Base-by-base conservation (phyloP, 1,140 invertebrate species). In the Drosophila asahinai region DNA sequence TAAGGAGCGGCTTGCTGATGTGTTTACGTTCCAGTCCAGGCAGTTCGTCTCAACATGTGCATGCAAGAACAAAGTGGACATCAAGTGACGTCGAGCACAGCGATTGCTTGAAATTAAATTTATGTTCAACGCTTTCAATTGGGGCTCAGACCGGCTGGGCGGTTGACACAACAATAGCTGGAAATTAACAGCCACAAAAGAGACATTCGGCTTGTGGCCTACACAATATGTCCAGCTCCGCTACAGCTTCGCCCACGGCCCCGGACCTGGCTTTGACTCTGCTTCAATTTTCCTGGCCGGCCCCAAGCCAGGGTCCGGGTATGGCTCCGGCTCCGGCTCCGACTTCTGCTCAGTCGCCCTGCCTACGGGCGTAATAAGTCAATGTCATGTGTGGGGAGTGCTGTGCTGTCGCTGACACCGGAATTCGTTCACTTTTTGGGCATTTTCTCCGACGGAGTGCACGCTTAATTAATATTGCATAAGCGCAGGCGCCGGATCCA, bases 401-500 rank as follows among this genome's bases (percentile, higher is more conserved):
- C 66, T 45, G 52, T 43, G 65, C 66, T 51, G 52, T 43, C 48
- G 58, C 47, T 55, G 75, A 59, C 57, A 60, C 54, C 58, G 47
- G 43, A 70, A 64, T 58, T 60, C 67, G 63, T 83, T 72, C 55
- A 42, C 62, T 54, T 62, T 57, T 62, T 47, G 65, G 47, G 47
- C n/a, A 27, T 30, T 45, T 36, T 30, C 66, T 51, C 42, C 36
- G 54, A 6, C 68, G 75, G 27, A 73, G 81, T 74, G 60, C 64
- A 67, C 70, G 81, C 84, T 87, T 87, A 89, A 87, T 87, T 87
- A 87, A 89, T 87, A 89, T 89, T 89, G 80, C 77, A 89, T 81
- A 70, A 89, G 81, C 73, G 84, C 84, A 87, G 77, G 72, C 73
- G 77, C 73, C 67, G 42, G 62, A 33, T 12, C 49, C 74, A 81